A percentile compares a stretch with the other conserved stretches of the same genome.
These are phyloP conservation scores for Salvator merianae DNA, from an alignment of 2,113 vertebrate species.

Conservation along the genomic window DNA sequence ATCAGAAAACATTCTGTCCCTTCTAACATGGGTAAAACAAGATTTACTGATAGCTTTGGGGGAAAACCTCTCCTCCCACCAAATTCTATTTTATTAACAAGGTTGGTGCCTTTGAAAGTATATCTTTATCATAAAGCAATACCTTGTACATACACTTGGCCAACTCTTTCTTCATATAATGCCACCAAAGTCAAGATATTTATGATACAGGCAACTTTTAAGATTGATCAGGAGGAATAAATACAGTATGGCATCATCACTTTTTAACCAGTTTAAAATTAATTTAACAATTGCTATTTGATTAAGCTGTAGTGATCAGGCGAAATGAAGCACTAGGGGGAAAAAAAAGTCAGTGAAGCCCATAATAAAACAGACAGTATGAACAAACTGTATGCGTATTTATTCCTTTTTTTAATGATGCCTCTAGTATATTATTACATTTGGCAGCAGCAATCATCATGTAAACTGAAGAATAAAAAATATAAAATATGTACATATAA, in stretches of 20 bases:
- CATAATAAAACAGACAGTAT: constrained; percentile 17
- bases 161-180: background rate
- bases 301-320: constrained; percentile 6
- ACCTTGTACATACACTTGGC: background rate
- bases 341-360: background rate
- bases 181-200: background rate
- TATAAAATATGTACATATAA: background rate
- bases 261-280: constrained; percentile 14
- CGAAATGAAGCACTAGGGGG: constrained; percentile 18
- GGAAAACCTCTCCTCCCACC: background rate
- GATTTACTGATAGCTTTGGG: constrained; percentile 4
- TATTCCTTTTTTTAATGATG: constrained; percentile 25
- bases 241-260: background rate
- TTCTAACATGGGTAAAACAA: constrained; percentile 18
- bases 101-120: constrained; percentile 18
- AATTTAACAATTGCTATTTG: constrained; percentile 15
- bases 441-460: constrained; percentile 1
- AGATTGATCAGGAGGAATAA: background rate
- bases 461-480: constrained; percentile 16
- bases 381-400: constrained; percentile 10
- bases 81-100: background rate
- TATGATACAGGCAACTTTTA: constrained; percentile 23
- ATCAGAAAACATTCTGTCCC: constrained; percentile 25
- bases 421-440: constrained; percentile 11
- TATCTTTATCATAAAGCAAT: background rate